Conservation (phyloP, 2,113 vertebrate species). For the Bostrychus sinensis region DNA sequence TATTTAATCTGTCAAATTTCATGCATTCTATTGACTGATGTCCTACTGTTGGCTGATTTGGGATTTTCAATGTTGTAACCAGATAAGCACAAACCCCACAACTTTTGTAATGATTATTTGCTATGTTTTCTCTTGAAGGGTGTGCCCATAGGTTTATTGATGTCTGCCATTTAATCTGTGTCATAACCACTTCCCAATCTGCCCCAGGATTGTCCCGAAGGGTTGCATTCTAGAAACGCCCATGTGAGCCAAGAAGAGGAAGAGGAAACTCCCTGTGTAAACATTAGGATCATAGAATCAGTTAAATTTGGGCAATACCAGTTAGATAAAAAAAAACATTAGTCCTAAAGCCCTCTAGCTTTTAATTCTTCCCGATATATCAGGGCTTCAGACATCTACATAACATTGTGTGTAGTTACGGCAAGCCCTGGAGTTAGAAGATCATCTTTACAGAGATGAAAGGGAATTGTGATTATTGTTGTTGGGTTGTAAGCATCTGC, state of each 20-base stretch:
- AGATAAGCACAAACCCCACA: background rate
- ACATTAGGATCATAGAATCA: constrained; percentile 62
- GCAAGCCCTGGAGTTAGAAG: background rate
- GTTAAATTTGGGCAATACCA: constrained; percentile 28
- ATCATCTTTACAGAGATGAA: constrained; percentile 5
- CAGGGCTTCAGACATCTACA: background rate
- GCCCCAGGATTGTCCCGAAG: constrained; percentile 51
- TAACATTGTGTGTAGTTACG: background rate
- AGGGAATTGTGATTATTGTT: constrained; percentile 15
- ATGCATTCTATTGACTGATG: too few species aligned
- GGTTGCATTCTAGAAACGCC: constrained; percentile 61
- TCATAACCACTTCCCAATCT: constrained; percentile 45
- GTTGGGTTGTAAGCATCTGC: constrained; percentile 17
- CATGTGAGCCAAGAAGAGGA: constrained; percentile 53
- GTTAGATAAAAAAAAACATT: constrained; percentile 18
- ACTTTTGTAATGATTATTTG: background rate
- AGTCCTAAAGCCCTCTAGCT: too few species aligned
- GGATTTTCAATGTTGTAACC: background rate
- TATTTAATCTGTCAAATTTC: too few species aligned
- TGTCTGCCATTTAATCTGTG: constrained; percentile 50
- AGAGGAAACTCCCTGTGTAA: constrained; percentile 69
- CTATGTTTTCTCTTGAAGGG: constrained; percentile 25
- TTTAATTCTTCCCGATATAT: background rate
- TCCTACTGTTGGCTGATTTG: background rate
- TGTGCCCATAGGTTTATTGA: constrained; percentile 30